Evolutionary conservation across 2,888 invertebrate genomes (phyloP), one percentile per base, ranked within the genome.

Genomic region (Caenorhabditis parvicauda): DNA sequence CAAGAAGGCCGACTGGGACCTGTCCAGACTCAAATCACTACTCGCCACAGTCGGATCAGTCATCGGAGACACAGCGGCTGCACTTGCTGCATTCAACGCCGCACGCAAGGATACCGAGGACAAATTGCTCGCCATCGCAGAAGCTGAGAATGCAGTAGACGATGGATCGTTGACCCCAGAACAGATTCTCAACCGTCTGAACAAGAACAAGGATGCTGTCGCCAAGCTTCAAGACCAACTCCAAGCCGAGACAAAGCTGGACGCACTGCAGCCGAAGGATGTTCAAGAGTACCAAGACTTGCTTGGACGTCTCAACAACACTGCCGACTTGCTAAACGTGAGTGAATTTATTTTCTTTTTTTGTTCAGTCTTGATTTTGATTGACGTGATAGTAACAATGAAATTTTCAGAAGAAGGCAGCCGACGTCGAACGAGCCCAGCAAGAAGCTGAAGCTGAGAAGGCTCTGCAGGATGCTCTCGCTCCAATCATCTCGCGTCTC

Each of bases 61-160:
- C 25, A 63, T 71, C 54, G 71, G 68, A 32, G 68, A 71, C 59
- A 68, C 68, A 41, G 47, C 68, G 35, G 68, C 68, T 39, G 67
- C 71, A 49, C 64, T 68, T 46, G 71, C 68, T 25, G 63, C 67
- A 25, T 68, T 68, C 62, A 66, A 62, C 35, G 64, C 67, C 7
- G 59, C 64, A 48, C 64, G 69, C 47, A 67, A 66, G 52, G 63
- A 67, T 25, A 64, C 65, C 41, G 70, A 69, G 56, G 64, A 64
- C 32, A 49, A 64, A 39, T 62, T 66, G 22, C 54, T 66, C 51
- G 62, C 59, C 41, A 59, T 66, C 43, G 63, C 66, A 38, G 50
- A 54, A 19, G 52, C 47, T 25, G 57, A 57, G 17, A 47, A 45
- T 27, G 56, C 57, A 45, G 45, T 21, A 39, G 55, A 47, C 38